A percentile compares a stretch with the other conserved stretches of the same genome.
These are phyloP conservation scores for Furcifer pardalis DNA, from an alignment of 2,797 vertebrate species.

Conservation along the genomic window DNA sequence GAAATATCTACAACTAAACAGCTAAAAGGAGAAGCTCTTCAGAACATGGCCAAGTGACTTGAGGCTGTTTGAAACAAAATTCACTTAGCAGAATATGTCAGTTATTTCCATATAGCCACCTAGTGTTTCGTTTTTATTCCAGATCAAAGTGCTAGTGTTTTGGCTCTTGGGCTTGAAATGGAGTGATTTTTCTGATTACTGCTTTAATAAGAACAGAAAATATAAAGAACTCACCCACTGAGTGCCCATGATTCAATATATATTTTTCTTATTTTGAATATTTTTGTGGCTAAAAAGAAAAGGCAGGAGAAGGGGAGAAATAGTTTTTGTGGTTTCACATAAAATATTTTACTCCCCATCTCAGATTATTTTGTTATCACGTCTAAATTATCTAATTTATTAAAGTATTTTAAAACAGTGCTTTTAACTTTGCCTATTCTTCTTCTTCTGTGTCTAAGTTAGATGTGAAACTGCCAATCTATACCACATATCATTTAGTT, in stretches of 20 bases:
- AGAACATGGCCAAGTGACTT: conserved; percentile 27
- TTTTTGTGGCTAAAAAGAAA: conserved; percentile 3
- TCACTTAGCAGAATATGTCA: conserved; percentile 3
- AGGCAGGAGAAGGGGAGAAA: background rate
- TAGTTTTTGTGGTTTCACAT: background rate
- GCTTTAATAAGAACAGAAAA: conserved; percentile 43
- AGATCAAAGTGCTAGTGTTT: conserved; percentile 36
- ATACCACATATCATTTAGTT: background rate
- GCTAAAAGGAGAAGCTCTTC: conserved; percentile 13
- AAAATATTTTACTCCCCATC: background rate
- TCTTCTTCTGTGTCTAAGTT: too few species aligned
- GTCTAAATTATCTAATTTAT: too few species aligned
- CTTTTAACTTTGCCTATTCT: too few species aligned
- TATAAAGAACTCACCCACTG: conserved; percentile 15
- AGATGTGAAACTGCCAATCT: too few species aligned
- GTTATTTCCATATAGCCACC: conserved; percentile 41
- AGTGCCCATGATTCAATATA: background rate
- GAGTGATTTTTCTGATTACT: conserved; percentile 37
- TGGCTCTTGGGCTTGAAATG: conserved; percentile 30
- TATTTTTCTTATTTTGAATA: background rate
- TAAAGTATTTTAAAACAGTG: too few species aligned
- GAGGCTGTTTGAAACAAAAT: conserved; percentile 40
- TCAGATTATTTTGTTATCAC: background rate
- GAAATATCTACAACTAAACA: conserved; percentile 23
- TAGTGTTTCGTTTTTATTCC: conserved; percentile 42